phyloP scores from a whole-genome alignment of 2,797 vertebrate genomes.

The Simalia tracyae region DNA sequence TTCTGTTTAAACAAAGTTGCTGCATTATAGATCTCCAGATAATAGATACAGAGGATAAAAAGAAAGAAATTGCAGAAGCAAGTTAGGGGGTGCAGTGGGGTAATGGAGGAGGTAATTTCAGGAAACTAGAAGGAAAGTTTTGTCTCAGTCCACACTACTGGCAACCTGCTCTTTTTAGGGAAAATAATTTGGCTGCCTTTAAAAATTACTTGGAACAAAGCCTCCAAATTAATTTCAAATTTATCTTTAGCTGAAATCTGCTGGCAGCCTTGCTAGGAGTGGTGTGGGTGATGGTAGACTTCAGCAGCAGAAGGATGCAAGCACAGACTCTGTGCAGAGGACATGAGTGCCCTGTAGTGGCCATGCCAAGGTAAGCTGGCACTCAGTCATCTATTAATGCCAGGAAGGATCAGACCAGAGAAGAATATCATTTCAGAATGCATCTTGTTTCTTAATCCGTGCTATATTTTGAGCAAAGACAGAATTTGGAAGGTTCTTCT shows the following conservation, averaged over 20 bases:
- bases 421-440: no score
- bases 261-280: not conserved
- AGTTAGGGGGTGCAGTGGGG: not conserved
- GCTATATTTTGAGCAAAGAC: no score
- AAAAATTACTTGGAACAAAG: not conserved
- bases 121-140: no score
- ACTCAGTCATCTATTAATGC: not conserved
- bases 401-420: no score
- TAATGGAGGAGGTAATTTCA: not conserved
- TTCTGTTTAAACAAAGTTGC: not conserved
- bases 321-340: not conserved
- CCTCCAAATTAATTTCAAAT: not conserved
- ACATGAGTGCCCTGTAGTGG: not conserved
- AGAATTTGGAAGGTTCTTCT: no score
- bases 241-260: not conserved
- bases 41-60: not conserved
- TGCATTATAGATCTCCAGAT: not conserved
- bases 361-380: not conserved
- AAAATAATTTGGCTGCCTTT: not conserved
- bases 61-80: not conserved
- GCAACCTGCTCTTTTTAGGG: not conserved
- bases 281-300: not conserved
- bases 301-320: not conserved
- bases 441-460: no score
- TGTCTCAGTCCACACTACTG: not conserved